phyloP scores from a whole-genome alignment of 2,888 invertebrate genomes.

The Serripes groenlandicus region DNA sequence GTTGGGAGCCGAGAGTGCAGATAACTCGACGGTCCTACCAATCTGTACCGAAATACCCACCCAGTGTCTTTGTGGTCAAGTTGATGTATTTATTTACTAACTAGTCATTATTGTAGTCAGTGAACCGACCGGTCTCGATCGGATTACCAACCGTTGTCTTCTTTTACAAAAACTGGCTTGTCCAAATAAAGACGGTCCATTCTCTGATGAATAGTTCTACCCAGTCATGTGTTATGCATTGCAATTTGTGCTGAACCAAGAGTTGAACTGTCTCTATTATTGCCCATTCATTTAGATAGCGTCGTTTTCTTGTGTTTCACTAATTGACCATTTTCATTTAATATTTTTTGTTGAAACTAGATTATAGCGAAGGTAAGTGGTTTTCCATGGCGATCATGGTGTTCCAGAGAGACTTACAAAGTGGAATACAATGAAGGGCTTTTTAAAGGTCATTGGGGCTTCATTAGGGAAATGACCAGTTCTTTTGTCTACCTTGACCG shows the following conservation, averaged over 20 bases:
- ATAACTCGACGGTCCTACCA: slow-evolving; percentile 49
- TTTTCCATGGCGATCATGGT: neutral
- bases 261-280: slow-evolving; percentile 21
- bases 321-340: slow-evolving; percentile 67
- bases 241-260: slow-evolving; percentile 41
- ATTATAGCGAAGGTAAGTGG: neutral
- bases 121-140: slow-evolving; percentile 59
- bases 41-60: slow-evolving; percentile 59
- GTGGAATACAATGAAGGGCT: neutral
- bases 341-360: slow-evolving; percentile 1
- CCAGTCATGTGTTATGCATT: slow-evolving; percentile 67
- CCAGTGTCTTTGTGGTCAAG: slow-evolving; percentile 64
- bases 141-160: slow-evolving; percentile 66
- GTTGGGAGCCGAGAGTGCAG: slow-evolving; percentile 51
- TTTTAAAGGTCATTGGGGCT: slow-evolving; percentile 5
- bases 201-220: slow-evolving; percentile 40
- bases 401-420: neutral
- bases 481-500: slow-evolving; percentile 9
- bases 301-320: slow-evolving; percentile 65
- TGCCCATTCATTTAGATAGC: neutral
- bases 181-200: slow-evolving; percentile 43
- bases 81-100: slow-evolving; percentile 64
- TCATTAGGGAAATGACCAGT: slow-evolving; percentile 2
- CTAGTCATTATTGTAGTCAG: slow-evolving; percentile 65
- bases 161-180: slow-evolving; percentile 67